Percentiles rank a stretch among this genome's conserved stretches.
Evolutionary conservation across 2,888 invertebrate genomes (phyloP).

Genomic region (Tipula lateralis): DNA sequence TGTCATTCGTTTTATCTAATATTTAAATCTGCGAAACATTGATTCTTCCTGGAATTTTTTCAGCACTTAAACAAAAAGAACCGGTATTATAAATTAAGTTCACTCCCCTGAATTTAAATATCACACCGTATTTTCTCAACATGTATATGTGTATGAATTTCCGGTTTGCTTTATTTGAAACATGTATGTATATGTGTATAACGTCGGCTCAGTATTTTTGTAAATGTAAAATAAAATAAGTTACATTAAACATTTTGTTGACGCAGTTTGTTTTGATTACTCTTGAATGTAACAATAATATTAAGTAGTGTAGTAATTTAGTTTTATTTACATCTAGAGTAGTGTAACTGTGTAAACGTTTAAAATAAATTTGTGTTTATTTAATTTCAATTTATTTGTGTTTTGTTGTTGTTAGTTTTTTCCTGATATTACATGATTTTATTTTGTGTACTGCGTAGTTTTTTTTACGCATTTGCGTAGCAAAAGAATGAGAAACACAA

Average conservation of each 20-base stretch:
- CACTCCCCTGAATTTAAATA: neutral
- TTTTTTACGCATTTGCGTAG: conserved; percentile 24
- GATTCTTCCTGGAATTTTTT: neutral
- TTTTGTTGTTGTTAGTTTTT: neutral
- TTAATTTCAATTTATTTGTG: neutral
- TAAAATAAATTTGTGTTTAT: neutral
- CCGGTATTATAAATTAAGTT: neutral
- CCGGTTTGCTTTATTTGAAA: neutral
- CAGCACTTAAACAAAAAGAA: neutral
- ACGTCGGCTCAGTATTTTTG: neutral
- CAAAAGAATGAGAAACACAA: neutral
- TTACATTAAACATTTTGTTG: neutral
- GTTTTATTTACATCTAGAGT: neutral
- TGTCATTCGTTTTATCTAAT: neutral
- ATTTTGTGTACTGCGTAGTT: neutral
- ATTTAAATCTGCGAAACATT: neutral
- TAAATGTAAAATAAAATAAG: neutral
- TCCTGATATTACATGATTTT: neutral
- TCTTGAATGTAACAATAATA: neutral
- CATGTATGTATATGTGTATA: neutral
- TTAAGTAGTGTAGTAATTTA: neutral
- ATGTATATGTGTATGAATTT: neutral
- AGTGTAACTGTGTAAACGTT: neutral
- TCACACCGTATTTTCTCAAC: neutral
- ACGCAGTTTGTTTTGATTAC: conserved; percentile 8